Conservation (phyloP, 2,797 vertebrate species). For the Pachyuromys duprasi region DNA sequence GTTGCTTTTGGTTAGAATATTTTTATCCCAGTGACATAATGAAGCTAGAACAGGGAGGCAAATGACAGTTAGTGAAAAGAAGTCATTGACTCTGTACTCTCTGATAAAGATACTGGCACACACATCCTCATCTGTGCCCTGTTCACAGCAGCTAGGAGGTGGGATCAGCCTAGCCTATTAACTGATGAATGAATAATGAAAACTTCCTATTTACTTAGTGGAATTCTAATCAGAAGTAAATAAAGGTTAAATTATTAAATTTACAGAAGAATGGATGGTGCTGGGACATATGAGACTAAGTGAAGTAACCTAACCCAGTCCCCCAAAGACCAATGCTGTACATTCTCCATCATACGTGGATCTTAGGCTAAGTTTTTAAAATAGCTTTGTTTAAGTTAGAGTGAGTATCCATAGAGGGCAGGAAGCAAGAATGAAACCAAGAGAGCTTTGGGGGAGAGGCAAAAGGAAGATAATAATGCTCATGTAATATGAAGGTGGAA, state of each 20-base stretch:
- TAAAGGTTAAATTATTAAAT: neutral
- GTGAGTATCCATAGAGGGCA: neutral
- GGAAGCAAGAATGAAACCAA: neutral
- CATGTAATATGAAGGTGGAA: neutral
- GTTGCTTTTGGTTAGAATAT: neutral
- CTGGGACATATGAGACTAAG: neutral
- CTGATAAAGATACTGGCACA: too few relatives aligned
- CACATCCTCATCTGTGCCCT: neutral
- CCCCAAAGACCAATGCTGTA: neutral
- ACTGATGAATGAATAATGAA: neutral
- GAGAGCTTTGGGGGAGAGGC: neutral
- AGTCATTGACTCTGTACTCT: neutral
- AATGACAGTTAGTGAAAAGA: slow-evolving; percentile 50
- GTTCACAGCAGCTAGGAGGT: neutral
- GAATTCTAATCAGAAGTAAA: neutral
- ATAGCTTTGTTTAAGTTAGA: neutral
- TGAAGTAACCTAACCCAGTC: neutral
- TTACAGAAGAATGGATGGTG: neutral
- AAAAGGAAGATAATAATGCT: neutral
- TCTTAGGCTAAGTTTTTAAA: neutral
- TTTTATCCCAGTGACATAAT: neutral
- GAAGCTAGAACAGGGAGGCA: neutral
- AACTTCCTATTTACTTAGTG: neutral
- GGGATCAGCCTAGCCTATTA: neutral
- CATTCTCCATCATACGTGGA: neutral